Evolutionary conservation across 1,140 invertebrate genomes (phyloP), one percentile per base, ranked within the genome.

Genomic region (Euura lappo): DNA sequence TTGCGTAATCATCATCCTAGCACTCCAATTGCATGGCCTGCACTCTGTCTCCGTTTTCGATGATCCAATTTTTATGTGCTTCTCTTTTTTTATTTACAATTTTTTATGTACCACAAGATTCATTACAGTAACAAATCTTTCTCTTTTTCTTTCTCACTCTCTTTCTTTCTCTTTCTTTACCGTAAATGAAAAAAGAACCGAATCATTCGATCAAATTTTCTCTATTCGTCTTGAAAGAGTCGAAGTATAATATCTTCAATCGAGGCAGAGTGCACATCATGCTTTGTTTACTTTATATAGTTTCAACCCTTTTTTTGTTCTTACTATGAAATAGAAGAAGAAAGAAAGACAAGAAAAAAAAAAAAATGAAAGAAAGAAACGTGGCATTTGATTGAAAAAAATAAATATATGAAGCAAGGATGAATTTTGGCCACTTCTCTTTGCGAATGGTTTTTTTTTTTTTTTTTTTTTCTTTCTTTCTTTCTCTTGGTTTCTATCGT

Each of bases 231-330:
- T 28, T 28, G 28, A 28, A 28, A 28, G 28, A 28, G 28, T 28
- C 28, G 28, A 28, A 28, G 28, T 28, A 28, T 28, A 28, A 28
- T 28, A 1, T 28, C 28, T 28, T 28, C 1, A 28, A 28, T 28
- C 28, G 28, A 73, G 77, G 75, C 83, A 78, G 83, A 83, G 79
- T 79, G 81, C 82, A 79, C 74, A 70, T 80, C 73, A 76, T 79
- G 77, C 75, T 78, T 73, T 68, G 66, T 73, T 77, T 73, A 73
- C 68, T 75, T 74, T 70, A 28, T 28, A 28, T 28, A 75, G 65
- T 86, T 85, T 76, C 79, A 76, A 68, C 78, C 79, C 42, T 64
- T 79, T 60, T 11, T 60, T 60, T 60, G 13, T 60, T 8, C 28
- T 28, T 60, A 5, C 4, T 11, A n/a, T 11, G 51, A 60, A n/a